Evolutionary conservation across 2,113 vertebrate genomes (phyloP), one percentile per base, ranked within the genome.

Genomic region (Eira barbara): DNA sequence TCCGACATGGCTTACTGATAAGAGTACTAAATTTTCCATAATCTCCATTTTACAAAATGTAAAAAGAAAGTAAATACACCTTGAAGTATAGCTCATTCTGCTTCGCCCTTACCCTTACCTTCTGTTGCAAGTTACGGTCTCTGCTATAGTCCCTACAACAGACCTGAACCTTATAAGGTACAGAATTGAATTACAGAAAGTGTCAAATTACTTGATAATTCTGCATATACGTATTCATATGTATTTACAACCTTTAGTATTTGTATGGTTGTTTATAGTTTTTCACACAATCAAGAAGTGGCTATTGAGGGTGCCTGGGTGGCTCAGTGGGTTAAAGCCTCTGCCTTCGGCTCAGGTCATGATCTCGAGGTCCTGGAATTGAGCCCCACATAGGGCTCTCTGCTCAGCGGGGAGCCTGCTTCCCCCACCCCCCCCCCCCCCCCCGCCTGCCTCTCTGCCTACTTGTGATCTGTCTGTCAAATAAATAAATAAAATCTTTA

Each of bases 231-330:
- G n/a, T 69, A 69, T 69, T 59, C 57, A 10, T 59, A 59, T 59
- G 63, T 67, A 67, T 92, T 83, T 82, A 47, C 57, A 83, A 71
- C 18, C 27, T 86, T 91, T 84, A 94, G 92, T 80, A 95, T 79
- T 59, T 61, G 90, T 52, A 74, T 55, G 61, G 65, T 39, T 90
- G 27, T 57, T 90, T n/a, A n/a, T 88, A 52, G 79, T 89, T 92
- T 96, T 91, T 74, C 63, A 97, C 79, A 79, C 7, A 94, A 93
- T 9, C 67, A 80, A 93, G 74, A 92, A 36, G 29, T 80, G 20
- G 12, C 39, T 79, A 52, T 21, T 63, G 14, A 89, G 39, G 49
- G 49, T 15, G 4, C 49, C 15, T 52, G 49, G 49, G 49, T 17
- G 49, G 49, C 49, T 52, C 49, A 52, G 49, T 52, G 49, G 49